Conservation (phyloP, 2,888 invertebrate species). For the Caradrina kadenii region DNA sequence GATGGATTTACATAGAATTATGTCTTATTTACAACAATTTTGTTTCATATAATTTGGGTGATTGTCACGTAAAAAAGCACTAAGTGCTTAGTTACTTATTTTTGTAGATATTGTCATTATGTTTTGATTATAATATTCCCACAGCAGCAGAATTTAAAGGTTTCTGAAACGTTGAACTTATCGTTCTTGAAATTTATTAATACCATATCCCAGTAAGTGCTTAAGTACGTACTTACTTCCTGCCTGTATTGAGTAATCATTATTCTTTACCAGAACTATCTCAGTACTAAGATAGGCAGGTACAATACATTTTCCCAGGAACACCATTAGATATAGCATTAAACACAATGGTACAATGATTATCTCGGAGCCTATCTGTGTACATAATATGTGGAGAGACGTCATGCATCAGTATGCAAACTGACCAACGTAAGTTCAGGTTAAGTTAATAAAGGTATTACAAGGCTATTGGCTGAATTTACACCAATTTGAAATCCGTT, state of each 20-base stretch:
- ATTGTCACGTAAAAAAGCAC: conserved; percentile 47
- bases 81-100: conserved; percentile 17
- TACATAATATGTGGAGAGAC: conserved; percentile 34
- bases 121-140: conserved; percentile 26
- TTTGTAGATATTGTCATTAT: conserved; percentile 22
- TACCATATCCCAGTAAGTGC: neutral
- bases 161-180: conserved; percentile 4
- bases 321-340: neutral
- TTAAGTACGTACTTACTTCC: neutral
- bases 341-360: conserved; percentile 40
- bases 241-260: neutral
- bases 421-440: conserved; percentile 28
- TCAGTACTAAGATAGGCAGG: neutral
- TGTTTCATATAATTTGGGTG: conserved; percentile 41
- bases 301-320: conserved; percentile 24
- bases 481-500: conserved; percentile 12
- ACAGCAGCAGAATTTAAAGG: neutral
- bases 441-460: conserved; percentile 11
- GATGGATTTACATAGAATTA: conserved; percentile 56
- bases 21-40: conserved; percentile 50
- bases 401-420: conserved; percentile 31
- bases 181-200: neutral
- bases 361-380: conserved; percentile 30
- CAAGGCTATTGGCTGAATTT: conserved; percentile 16
- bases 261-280: neutral